phyloP scores from a whole-genome alignment of 2,797 vertebrate genomes.

The Manis javanica region DNA sequence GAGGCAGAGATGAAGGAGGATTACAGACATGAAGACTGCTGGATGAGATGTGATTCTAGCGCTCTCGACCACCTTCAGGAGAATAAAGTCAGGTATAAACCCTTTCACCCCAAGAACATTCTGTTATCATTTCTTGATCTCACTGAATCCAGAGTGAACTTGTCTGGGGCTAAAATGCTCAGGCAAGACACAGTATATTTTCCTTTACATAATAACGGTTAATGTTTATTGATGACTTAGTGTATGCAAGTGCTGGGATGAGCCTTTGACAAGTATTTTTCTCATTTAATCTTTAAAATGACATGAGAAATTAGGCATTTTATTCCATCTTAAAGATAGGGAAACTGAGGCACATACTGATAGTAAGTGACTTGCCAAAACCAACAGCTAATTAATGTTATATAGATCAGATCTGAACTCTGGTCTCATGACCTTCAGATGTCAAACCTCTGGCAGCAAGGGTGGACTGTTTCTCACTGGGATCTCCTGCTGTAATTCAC shows the following conservation, averaged over 20 bases:
- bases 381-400: not conserved
- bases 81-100: too few relatives aligned
- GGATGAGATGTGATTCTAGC: too few relatives aligned
- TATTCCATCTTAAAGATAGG: not conserved
- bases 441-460: not conserved
- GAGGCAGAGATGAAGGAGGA: too few relatives aligned
- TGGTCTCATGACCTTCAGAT: not conserved
- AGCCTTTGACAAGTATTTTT: not conserved
- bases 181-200: not conserved
- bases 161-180: too few relatives aligned
- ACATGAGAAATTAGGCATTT: not conserved
- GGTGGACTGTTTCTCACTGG: not conserved
- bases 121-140: too few relatives aligned
- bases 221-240: not conserved
- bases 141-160: too few relatives aligned
- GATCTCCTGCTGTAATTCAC: not conserved
- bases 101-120: too few relatives aligned
- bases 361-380: not conserved
- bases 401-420: not conserved
- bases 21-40: too few relatives aligned
- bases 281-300: conserved; percentile 4
- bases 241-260: not conserved
- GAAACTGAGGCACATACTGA: not conserved
- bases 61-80: too few relatives aligned
- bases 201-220: not conserved